These are phyloP conservation scores for Heterodera schachtii DNA, from an alignment of 1,140 invertebrate genomes.

Conservation along the genomic window DNA sequence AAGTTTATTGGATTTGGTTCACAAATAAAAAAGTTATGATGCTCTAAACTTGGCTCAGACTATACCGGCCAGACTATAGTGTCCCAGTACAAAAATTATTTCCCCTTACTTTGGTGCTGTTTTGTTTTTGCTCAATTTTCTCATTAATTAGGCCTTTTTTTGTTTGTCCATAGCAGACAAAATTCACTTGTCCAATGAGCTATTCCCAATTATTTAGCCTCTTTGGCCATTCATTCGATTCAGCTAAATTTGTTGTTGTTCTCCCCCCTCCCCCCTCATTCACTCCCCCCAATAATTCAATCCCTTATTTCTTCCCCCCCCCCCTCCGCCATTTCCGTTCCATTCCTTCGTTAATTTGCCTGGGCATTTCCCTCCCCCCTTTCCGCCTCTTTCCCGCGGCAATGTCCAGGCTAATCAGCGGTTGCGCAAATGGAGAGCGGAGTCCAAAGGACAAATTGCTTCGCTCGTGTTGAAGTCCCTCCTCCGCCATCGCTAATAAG, in stretches of 20 bases:
- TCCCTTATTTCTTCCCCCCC: neutral
- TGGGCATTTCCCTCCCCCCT: neutral
- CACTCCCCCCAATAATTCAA: conserved; percentile 16
- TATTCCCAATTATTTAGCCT: neutral
- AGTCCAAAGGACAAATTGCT: conserved; percentile 7
- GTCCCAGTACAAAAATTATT: too few relatives aligned
- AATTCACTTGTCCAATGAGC: neutral
- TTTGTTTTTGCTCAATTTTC: too few relatives aligned
- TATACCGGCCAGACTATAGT: too few relatives aligned
- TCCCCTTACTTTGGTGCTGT: too few relatives aligned
- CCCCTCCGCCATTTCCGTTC: neutral
- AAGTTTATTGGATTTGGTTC: too few relatives aligned
- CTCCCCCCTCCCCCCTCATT: neutral
- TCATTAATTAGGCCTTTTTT: neutral
- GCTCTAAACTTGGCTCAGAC: too few relatives aligned
- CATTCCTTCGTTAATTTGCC: conserved; percentile 5
- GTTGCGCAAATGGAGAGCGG: conserved; percentile 16
- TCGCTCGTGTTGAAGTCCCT: neutral
- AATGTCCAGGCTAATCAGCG: conserved; percentile 17
- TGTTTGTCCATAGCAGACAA: neutral
- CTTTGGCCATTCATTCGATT: neutral
- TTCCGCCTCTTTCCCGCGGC: neutral
- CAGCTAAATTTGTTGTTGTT: conserved; percentile 8
- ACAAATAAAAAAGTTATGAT: too few relatives aligned
- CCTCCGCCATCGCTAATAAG: conserved; percentile 12